Evolutionary conservation across 2,797 vertebrate genomes (phyloP), one percentile per base, ranked within the genome.

Genomic region (Columba guinea): DNA sequence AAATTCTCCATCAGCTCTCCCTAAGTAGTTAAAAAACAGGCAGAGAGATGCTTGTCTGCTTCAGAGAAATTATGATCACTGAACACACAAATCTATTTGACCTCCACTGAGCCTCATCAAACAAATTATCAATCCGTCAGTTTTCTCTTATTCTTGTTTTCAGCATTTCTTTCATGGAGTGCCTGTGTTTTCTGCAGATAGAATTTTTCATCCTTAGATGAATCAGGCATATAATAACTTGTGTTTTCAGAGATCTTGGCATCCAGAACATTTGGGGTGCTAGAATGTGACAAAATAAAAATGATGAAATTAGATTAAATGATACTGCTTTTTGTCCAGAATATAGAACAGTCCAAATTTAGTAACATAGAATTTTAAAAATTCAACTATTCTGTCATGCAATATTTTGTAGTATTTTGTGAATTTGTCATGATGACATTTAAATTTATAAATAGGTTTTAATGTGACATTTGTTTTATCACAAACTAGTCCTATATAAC

Each of bases 401-500:
- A 46, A 13, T 87, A 60, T 80, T 86, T 75, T 78, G 26, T 22
- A 71, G 32, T 92, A 21, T 18, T 53, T 95, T 77, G 30, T 89
- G 52, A 74, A 93, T 93, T 94, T 92, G 30, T 79, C 41, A 65
- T 87, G 23, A 52, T 71, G 28, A 8, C 16, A 80, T 82, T 94
- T 93, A 49, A 55, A 89, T 92, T 87, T 81, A 90, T 41, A 52
- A 60, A 69, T 60, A 58, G 5, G 1, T 86, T 19, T 82, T 65
- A 82, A 58, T 24, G 34, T 55, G 59, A 44, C 35, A 67, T 93
- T 94, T 75, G 32, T 73, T 95, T 96, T 77, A 75, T 68, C n/a
- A 46, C 11, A 86, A 68, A 63, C 17, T 24, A 49, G 80, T 46
- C 20, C 21, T 73, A 26, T 21, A 30, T 81, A 89, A 81, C 34